Base-by-base conservation (phyloP, 1,140 invertebrate genomes). In the Bombus pyrosoma region DNA sequence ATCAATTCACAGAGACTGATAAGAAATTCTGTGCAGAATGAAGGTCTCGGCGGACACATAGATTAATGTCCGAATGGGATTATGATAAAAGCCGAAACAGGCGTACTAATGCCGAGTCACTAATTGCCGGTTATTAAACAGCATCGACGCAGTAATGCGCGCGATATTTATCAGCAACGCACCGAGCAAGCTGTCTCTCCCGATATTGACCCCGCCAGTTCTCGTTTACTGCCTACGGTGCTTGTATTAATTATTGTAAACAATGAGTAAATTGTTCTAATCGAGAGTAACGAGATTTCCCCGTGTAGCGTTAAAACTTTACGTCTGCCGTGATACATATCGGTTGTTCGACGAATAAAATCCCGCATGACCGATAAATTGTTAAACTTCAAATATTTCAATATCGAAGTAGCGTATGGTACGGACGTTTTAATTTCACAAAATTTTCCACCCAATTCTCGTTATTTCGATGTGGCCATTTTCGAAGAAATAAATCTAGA, bases 91-190 rank as follows among this genome's bases (percentile, higher is more conserved):
- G 84, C 72, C 1, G 32, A 39, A 69, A 72, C 77, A 53, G 76
- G 66, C 39, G 83, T 76, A 82, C 83, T 88, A 80, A 80, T 86
- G 86, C 83, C 84, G 81, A 86, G 78, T 88, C 69, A 78, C 86
- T 89, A 89, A 90, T 89, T 89, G 83, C 74, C 53, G 81, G 43
- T 85, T 86, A 86, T 89, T 89, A 87, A 81, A 80, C 72, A 74
- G 41, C 84, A 84, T 87, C 53, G 71, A 75, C 37, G 59, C 73
- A n/a, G 68, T 79, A 88, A 83, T 77, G 78, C 34, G 41, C 25
- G 62, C 37, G 37, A 78, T 86, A 82, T 83, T 85, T 86, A 82
- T 81, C 59, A 79, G 69, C 79, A 80, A 62, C 34, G 47, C n/a
- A 3, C 5, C 22, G 47, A 62, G 75, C 22, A 39, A 69, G 75